Base-by-base conservation (phyloP, 2,888 invertebrate species). In the Ophraella communa region DNA sequence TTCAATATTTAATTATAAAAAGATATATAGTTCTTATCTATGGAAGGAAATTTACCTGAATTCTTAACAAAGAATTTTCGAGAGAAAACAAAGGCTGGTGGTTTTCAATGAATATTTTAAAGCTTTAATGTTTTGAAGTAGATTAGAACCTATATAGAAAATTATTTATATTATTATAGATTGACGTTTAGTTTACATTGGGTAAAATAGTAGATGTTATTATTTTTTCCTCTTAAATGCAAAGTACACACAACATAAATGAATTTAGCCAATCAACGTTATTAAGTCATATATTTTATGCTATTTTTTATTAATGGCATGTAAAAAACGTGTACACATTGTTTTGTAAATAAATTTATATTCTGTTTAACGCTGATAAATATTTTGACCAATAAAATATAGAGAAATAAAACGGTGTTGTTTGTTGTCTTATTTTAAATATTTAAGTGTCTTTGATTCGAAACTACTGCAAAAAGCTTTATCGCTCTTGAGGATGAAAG, bases 371-470 rank as follows among this genome's bases (percentile, higher is more conserved):
- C 45, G 62, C 67, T 67, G 55, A 67, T 51, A 65, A 62, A 65
- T 67, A 67, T 67, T 67, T 67, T 67, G 60, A 60, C 59, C 57
- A 67, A 65, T 67, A 67, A 65, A 67, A 61, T 44, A 24, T 47
- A 23, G 45, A 35, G 14, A 17, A 30, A 45, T 11, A 18, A 5
- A n/a, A n/a, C n/a, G n/a, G n/a, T n/a, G n/a, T n/a, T 24, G 4
- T 1, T 2, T 17, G 14, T 39, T 39, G 17, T 17, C 7, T 39
- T 30, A 10, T 2, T 17, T 39, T 5, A 17, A 4, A 17, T 17
- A 14, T 39, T 39, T 8, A 1, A 30, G 3, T 11, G 10, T 27
- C 30, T 10, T 30, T 30, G 10, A 27, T 27, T 27, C 2, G 27
- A 3, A 27, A n/a, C n/a, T n/a, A n/a, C n/a, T n/a, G n/a, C n/a